Percentiles rank a stretch among this genome's conserved stretches.
phyloP scores from a whole-genome alignment of 2,113 vertebrate species.

The Anolis carolinensis region DNA sequence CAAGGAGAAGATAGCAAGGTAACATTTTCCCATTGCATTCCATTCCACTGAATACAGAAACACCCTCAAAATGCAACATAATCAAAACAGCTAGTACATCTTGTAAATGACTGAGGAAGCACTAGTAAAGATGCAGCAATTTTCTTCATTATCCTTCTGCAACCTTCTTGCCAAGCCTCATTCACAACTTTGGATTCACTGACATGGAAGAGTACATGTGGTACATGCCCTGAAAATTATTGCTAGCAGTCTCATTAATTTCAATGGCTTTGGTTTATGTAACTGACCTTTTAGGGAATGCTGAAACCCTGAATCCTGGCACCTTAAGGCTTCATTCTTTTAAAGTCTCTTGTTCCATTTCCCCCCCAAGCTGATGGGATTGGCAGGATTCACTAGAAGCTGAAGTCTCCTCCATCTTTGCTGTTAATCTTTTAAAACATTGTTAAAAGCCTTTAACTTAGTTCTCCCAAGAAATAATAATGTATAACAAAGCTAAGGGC shows the following conservation, averaged over 20 bases:
- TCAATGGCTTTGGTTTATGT: constrained; percentile 12
- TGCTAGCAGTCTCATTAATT: constrained; percentile 13
- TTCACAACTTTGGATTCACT: constrained; percentile 8
- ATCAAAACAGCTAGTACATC: not conserved
- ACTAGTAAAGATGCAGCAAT: not conserved
- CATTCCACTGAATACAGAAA: not conserved
- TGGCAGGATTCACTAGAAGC: not conserved
- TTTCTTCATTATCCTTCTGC: not conserved
- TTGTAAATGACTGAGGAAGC: not conserved
- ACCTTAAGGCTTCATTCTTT: not conserved
- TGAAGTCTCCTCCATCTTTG: not conserved
- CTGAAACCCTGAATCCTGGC: not conserved
- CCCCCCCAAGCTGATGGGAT: not conserved
- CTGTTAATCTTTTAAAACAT: not conserved
- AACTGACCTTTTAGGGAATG: constrained; percentile 22
- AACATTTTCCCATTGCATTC: not conserved
- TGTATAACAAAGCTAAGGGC: too few relatives aligned
- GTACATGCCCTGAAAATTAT: constrained; percentile 8
- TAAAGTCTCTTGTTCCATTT: not conserved
- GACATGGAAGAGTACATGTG: constrained; percentile 13
- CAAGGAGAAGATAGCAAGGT: not conserved
- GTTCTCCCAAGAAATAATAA: not conserved
- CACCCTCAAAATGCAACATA: not conserved
- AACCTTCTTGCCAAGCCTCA: not conserved
- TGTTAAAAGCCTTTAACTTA: not conserved